Conservation (phyloP, 2,797 vertebrate species). For the Lepilemur ruficaudatus region DNA sequence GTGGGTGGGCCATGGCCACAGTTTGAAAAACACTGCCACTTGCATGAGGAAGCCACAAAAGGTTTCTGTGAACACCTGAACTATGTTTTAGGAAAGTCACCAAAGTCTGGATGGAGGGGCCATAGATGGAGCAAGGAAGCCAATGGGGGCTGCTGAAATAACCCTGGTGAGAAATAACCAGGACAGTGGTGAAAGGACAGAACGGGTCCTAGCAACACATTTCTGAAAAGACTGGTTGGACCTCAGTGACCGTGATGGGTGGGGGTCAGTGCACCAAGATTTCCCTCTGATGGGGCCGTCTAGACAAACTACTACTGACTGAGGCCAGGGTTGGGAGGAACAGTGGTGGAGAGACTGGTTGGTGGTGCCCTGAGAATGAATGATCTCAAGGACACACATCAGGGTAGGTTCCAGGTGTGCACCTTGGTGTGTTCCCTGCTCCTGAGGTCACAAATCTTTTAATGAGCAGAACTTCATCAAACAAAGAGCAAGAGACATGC, state of each 20-base stretch:
- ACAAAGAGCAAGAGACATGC: neutral
- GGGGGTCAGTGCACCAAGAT: too few species aligned
- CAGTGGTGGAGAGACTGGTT: rapidly evolving
- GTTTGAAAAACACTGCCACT: neutral
- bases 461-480: neutral
- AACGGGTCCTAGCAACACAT: neutral
- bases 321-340: neutral
- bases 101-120: neutral
- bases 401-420: neutral
- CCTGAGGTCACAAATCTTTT: neutral
- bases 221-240: neutral
- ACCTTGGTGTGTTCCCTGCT: rapidly evolving
- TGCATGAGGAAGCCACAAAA: neutral
- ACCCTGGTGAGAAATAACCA: neutral
- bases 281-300: neutral
- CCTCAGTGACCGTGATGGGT: neutral
- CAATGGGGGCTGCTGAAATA: neutral
- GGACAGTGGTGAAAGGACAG: neutral
- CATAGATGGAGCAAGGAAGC: neutral
- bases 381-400: rapidly evolving
- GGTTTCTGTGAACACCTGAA: neutral
- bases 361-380: rapidly evolving
- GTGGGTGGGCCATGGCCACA: neutral
- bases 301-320: rapidly evolving
- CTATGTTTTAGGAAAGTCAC: neutral